A percentile compares a stretch with the other conserved stretches of the same genome.
Conservation (phyloP, 2,888 invertebrate species). For the Hedya salicella region DNA sequence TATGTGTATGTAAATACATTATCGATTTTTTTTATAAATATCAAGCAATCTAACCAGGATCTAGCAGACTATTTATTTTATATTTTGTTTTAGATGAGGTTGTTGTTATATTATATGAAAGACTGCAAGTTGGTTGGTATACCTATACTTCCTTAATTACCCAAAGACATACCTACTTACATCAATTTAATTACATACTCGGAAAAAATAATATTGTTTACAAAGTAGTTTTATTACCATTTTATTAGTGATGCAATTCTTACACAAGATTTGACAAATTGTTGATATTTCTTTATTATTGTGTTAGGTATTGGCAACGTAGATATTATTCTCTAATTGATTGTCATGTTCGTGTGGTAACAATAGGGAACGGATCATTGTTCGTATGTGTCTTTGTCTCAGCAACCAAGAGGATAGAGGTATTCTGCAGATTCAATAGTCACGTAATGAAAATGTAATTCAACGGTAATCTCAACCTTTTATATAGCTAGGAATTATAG, state of each 20-base stretch:
- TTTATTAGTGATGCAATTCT: slow-evolving; percentile 27
- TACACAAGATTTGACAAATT: slow-evolving; percentile 16
- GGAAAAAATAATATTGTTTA: no score
- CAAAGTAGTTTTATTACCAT: not conserved
- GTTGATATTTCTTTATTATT: slow-evolving; percentile 17
- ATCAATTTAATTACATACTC: not conserved
- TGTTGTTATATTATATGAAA: no score
- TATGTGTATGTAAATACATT: no score
- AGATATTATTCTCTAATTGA: slow-evolving; percentile 36
- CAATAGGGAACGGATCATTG: slow-evolving; percentile 35
- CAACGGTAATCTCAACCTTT: not conserved
- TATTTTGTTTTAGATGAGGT: no score
- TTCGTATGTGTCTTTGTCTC: slow-evolving; percentile 21
- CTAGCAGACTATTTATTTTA: no score
- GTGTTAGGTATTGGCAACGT: slow-evolving; percentile 25
- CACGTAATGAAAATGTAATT: slow-evolving; percentile 1
- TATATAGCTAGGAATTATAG: not conserved
- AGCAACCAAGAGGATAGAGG: slow-evolving; percentile 1
- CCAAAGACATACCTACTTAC: no score
- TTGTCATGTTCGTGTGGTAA: slow-evolving; percentile 24
- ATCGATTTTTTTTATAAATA: no score
- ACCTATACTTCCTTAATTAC: no score
- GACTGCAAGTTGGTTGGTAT: no score
- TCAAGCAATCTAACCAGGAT: no score
- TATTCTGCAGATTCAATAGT: slow-evolving; percentile 1